Conservation (phyloP, 2,888 invertebrate genomes). For the Conistra vaccinii region DNA sequence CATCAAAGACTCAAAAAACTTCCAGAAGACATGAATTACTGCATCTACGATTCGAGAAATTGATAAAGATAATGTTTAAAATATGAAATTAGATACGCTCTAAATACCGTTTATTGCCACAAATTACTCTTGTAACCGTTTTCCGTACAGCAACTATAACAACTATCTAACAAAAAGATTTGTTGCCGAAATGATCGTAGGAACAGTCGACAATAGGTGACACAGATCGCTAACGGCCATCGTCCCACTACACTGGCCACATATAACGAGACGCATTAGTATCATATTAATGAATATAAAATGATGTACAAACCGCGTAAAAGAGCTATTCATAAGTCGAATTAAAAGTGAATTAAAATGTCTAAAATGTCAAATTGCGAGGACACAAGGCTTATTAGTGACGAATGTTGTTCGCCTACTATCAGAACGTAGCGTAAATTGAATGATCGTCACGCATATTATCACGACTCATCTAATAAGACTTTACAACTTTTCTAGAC, state of each 20-base stretch:
- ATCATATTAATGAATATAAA: slow-evolving; percentile 88
- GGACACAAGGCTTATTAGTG: slow-evolving; percentile 85
- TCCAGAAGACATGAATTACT: slow-evolving; percentile 69
- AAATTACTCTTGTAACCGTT: slow-evolving; percentile 78
- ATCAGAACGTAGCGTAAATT: slow-evolving; percentile 73
- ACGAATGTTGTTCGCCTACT: slow-evolving; percentile 69
- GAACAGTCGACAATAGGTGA: slow-evolving; percentile 73
- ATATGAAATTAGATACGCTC: slow-evolving; percentile 79
- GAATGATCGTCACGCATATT: not conserved
- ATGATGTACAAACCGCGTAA: slow-evolving; percentile 88
- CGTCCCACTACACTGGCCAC: slow-evolving; percentile 80
- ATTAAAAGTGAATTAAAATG: slow-evolving; percentile 89
- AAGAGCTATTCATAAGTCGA: slow-evolving; percentile 87
- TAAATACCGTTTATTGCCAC: slow-evolving; percentile 76
- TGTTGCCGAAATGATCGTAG: slow-evolving; percentile 62
- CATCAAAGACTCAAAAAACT: slow-evolving; percentile 66
- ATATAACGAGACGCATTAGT: slow-evolving; percentile 84
- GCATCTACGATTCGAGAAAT: slow-evolving; percentile 74
- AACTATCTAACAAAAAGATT: slow-evolving; percentile 65
- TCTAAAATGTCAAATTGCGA: slow-evolving; percentile 89
- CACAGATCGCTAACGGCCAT: slow-evolving; percentile 76
- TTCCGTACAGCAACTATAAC: slow-evolving; percentile 68
- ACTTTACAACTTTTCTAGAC: slow-evolving; percentile 3
- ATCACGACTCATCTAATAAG: not conserved
- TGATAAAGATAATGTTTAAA: slow-evolving; percentile 76